These are phyloP conservation scores for Acheta domesticus DNA, from an alignment of 2,888 invertebrate genomes.

Conservation along the genomic window DNA sequence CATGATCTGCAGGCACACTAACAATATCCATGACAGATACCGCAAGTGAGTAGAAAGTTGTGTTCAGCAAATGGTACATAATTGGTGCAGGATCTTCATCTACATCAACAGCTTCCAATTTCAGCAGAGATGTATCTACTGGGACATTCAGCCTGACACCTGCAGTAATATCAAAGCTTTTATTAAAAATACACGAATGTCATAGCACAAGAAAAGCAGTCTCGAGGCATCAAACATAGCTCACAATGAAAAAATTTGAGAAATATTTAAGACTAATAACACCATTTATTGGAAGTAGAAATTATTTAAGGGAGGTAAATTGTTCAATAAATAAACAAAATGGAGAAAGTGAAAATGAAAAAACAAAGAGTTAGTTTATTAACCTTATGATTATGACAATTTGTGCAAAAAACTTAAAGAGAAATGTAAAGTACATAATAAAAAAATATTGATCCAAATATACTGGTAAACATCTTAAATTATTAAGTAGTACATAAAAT, in stretches of 20 bases:
- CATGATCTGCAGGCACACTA: constrained; percentile 45
- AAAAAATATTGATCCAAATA: too few relatives aligned
- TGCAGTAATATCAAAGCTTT: constrained; percentile 33
- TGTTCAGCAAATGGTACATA: constrained; percentile 59
- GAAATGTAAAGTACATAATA: too few relatives aligned
- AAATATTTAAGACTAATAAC: background rate
- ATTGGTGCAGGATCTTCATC: constrained; percentile 66
- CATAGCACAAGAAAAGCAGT: background rate
- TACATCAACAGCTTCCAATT: constrained; percentile 62
- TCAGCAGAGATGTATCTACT: constrained; percentile 65
- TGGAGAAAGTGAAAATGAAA: too few relatives aligned
- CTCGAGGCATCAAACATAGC: too few relatives aligned
- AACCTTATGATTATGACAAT: too few relatives aligned
- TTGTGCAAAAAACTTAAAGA: too few relatives aligned
- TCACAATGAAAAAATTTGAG: too few relatives aligned
- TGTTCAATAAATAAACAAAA: too few relatives aligned
- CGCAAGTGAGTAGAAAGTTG: constrained; percentile 53
- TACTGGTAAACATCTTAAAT: too few relatives aligned
- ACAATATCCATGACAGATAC: constrained; percentile 33
- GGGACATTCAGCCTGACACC: constrained; percentile 71
- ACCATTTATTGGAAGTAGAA: background rate
- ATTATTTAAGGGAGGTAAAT: too few relatives aligned
- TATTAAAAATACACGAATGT: background rate
- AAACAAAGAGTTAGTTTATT: too few relatives aligned
- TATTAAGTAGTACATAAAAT: too few relatives aligned